Evolutionary conservation across 2,888 invertebrate species (phyloP).

Genomic region (Rhagophthalmus giganteus): DNA sequence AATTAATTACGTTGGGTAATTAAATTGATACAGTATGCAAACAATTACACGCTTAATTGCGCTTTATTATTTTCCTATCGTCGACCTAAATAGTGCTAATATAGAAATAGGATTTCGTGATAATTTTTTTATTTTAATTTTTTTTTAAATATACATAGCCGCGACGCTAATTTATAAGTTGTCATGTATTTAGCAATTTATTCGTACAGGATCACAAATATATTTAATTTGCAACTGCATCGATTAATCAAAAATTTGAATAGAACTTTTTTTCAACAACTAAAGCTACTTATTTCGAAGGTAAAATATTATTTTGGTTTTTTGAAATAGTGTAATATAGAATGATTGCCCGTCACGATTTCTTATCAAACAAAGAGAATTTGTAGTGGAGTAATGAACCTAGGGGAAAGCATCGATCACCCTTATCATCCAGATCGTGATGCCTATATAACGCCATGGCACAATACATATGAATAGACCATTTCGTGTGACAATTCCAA

Average conservation of each 20-base stretch:
- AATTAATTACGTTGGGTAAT: no score
- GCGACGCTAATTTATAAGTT: no score
- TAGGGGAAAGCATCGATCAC: slow-evolving; percentile 38
- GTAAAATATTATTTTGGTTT: slow-evolving; percentile 3
- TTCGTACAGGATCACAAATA: no score
- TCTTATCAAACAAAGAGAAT: slow-evolving; percentile 32
- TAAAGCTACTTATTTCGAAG: no score
- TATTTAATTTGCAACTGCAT: no score
- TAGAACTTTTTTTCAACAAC: neutral
- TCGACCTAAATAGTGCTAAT: neutral
- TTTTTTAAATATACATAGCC: neutral
- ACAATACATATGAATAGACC: slow-evolving; percentile 21
- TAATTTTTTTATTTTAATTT: neutral
- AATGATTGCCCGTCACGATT: slow-evolving; percentile 16
- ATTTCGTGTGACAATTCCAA: slow-evolving; percentile 4
- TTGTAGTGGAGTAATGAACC: slow-evolving; percentile 34
- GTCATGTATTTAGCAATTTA: no score
- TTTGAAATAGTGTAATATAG: slow-evolving; percentile 8
- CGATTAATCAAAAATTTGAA: neutral
- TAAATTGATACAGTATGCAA: no score
- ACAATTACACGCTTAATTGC: no score
- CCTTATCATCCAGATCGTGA: slow-evolving; percentile 39
- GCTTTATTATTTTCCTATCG: no score
- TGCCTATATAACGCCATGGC: slow-evolving; percentile 40
- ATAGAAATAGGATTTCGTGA: no score